phyloP scores from a whole-genome alignment of 1,140 invertebrate genomes.

The Octopus bimaculoides region DNA sequence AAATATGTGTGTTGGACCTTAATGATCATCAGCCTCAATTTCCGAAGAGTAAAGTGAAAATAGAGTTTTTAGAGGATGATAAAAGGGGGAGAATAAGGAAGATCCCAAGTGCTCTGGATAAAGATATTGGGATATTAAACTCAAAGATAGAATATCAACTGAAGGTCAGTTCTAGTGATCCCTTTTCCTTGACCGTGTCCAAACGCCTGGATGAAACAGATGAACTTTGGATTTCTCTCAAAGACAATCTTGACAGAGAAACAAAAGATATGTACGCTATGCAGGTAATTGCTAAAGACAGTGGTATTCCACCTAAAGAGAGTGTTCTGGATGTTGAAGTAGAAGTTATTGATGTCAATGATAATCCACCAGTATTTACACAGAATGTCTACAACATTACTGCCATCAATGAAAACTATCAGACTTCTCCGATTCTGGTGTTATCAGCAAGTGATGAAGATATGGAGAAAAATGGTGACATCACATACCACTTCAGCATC shows the following conservation, averaged over 20 bases:
- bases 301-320: conserved; percentile 69
- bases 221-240: neutral
- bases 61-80: too few species aligned
- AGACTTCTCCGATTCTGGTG: conserved; percentile 28
- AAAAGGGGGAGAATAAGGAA: too few species aligned
- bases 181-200: too few species aligned
- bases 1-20: too few species aligned
- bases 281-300: conserved; percentile 83
- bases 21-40: too few species aligned
- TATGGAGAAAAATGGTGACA: conserved; percentile 40
- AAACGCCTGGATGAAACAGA: too few species aligned
- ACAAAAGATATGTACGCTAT: conserved; percentile 76
- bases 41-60: too few species aligned
- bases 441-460: conserved; percentile 37
- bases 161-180: too few species aligned
- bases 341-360: conserved; percentile 35
- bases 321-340: conserved; percentile 66
- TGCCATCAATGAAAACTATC: conserved; percentile 28
- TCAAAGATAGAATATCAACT: too few species aligned
- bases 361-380: conserved; percentile 72
- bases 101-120: too few species aligned
- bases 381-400: conserved; percentile 25
- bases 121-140: too few species aligned
- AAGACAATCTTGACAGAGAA: conserved; percentile 84
- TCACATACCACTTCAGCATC: conserved; percentile 68